Conservation (phyloP, 1,140 invertebrate species). For the Drosophila ironensis region DNA sequence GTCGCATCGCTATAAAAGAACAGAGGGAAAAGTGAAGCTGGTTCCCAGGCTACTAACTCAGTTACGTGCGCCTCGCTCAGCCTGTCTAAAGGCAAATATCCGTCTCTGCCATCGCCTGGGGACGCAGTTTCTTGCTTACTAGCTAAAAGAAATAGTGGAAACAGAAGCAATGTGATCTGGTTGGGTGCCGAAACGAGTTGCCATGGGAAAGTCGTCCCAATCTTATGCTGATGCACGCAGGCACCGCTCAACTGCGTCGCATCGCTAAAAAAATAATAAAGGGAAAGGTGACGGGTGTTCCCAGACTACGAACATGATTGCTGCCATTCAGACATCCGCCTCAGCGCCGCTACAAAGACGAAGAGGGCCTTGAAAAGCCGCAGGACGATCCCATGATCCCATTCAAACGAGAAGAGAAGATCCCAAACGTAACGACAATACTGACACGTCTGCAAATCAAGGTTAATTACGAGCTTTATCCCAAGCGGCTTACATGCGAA, state of each 20-base stretch:
- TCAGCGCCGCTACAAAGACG: slow-evolving; percentile 58
- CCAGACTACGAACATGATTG: slow-evolving; percentile 23
- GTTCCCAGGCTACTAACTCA: too few species aligned
- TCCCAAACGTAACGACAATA: neutral
- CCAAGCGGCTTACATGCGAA: slow-evolving; percentile 46
- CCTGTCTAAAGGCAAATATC: too few species aligned
- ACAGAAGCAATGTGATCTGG: slow-evolving; percentile 43
- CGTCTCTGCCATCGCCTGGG: too few species aligned
- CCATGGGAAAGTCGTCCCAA: too few species aligned
- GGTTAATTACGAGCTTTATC: slow-evolving; percentile 49
- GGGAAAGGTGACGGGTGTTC: slow-evolving; percentile 46
- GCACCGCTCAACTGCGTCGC: slow-evolving; percentile 70
- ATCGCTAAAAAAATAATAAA: slow-evolving; percentile 61
- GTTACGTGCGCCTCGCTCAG: too few species aligned
- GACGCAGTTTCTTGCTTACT: slow-evolving; percentile 16
- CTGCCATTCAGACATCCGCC: slow-evolving; percentile 4
- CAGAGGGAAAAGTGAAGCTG: too few species aligned
- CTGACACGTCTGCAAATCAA: slow-evolving; percentile 48
- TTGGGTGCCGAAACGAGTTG: too few species aligned
- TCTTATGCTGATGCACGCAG: slow-evolving; percentile 61
- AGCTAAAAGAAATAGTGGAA: too few species aligned
- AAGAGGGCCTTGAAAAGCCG: slow-evolving; percentile 13
- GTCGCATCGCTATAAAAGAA: too few species aligned
- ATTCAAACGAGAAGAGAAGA: slow-evolving; percentile 2
- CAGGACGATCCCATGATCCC: neutral